Evolutionary conservation across 2,797 vertebrate species (phyloP), one percentile per base, ranked within the genome.

Genomic region (Urosaurus nigricauda): DNA sequence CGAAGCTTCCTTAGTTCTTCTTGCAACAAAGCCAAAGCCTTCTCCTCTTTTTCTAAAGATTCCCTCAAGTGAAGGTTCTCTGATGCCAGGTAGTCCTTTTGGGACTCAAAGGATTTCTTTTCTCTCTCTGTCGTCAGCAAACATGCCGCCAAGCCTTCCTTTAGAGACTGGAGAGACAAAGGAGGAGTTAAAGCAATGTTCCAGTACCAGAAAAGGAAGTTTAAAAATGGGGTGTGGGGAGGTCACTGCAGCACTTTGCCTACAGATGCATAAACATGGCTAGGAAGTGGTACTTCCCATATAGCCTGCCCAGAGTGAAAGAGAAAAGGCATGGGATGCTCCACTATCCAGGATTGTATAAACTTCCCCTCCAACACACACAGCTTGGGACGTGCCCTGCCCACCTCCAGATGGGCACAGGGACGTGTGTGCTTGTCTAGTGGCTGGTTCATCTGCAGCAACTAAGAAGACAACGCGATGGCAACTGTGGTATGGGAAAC

Each of bases 51-150:
- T 88, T 98, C 97, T 90, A 99, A 95, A 40, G 98, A 98, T 78
- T 91, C 96, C 95, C 97, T 97, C 94, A 99, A 95, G 77, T 96
- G 95, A 91, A 96, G 96, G 95, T 99, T 99, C 96, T 99, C 98
- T 75, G 92, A 95, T 63, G 95, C 95, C 91, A 99, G 94, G 79
- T 88, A 96, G 87, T 95, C 96, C 91, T 97, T 98, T 92, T 96
- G 96, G 87, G 96, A 97, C 94, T 97, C 95, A 89, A 97, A 97
- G 83, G 96, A 92, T 12, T 91, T 95, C 92, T 96, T 97, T 91
- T 98, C 97, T 82, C 96, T 94, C 3, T 96, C 94, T 19, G 96
- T 96, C 90, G 96, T 94, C 68, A 95, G 97, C 94, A 98, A 96
- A 91, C 97, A 96, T 0, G 94, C 90, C 58, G 96, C 94, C 94